Conservation (phyloP, 2,888 invertebrate species). For the Micropterix aruncella region DNA sequence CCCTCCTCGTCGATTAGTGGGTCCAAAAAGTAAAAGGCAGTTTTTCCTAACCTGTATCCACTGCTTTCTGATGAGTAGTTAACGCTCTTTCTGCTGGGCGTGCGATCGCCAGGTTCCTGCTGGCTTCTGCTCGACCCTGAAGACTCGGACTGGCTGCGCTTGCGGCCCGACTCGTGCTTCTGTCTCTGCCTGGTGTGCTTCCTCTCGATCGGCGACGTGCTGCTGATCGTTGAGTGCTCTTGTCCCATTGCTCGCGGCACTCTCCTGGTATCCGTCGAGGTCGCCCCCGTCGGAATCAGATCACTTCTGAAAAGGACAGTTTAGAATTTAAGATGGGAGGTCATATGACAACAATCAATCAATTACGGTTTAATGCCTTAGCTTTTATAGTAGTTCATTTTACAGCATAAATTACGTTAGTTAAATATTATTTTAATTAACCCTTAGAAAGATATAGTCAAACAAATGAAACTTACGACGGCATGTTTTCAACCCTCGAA, state of each 20-base stretch:
- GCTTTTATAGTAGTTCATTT: no score
- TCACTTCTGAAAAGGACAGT: neutral
- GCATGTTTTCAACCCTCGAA: no score
- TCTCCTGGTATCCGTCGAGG: neutral
- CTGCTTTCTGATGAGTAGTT: constrained; percentile 32
- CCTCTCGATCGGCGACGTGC: neutral
- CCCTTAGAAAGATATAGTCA: no score
- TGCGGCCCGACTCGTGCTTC: neutral
- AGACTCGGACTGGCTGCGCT: neutral
- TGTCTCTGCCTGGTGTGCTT: neutral
- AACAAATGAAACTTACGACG: no score
- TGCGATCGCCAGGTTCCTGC: neutral
- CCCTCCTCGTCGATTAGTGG: no score
- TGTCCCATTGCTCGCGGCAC: constrained; percentile 2
- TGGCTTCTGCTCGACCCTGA: neutral
- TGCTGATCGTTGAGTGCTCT: constrained; percentile 2
- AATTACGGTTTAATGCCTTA: no score
- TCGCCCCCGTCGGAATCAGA: neutral
- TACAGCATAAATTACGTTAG: no score
- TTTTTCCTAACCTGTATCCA: constrained; percentile 19
- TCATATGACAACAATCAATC: no score
- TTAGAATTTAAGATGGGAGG: no score
- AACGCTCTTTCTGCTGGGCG: constrained; percentile 25
- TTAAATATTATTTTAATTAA: no score
- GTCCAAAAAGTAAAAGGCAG: no score